These are phyloP conservation scores for Garra rufa DNA, from an alignment of 2,113 vertebrate genomes.

Conservation along the genomic window DNA sequence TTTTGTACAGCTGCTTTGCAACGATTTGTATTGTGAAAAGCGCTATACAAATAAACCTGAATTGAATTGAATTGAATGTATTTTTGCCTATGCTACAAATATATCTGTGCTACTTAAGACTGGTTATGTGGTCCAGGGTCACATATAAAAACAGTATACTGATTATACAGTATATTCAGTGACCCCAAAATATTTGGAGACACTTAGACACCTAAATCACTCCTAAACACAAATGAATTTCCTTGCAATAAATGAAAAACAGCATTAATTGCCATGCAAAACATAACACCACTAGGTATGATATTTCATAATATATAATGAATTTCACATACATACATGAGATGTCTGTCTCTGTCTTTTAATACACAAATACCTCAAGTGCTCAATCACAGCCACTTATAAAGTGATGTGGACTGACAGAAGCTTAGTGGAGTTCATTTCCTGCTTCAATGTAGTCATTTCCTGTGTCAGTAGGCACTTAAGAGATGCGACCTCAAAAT, in stretches of 20 bases:
- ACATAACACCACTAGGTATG: too few relatives aligned
- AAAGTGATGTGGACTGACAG: slow-evolving; percentile 62
- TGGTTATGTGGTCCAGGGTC: too few relatives aligned
- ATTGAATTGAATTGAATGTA: too few relatives aligned
- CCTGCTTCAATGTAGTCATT: slow-evolving; percentile 53
- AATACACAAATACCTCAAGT: background rate
- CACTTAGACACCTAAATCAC: background rate
- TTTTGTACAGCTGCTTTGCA: too few relatives aligned
- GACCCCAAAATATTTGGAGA: background rate
- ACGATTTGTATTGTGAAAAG: too few relatives aligned
- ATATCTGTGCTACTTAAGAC: too few relatives aligned
- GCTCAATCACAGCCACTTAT: slow-evolving; percentile 25
- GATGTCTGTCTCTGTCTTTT: background rate
- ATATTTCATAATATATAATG: background rate
- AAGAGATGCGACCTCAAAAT: slow-evolving; percentile 63
- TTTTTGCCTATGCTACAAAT: too few relatives aligned
- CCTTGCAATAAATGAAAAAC: background rate
- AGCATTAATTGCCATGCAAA: background rate
- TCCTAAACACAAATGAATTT: background rate
- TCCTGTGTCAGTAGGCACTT: slow-evolving; percentile 67
- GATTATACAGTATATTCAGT: background rate
- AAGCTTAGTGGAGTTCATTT: slow-evolving; percentile 67
- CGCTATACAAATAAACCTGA: too few relatives aligned
- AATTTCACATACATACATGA: background rate
- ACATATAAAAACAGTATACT: background rate